Evolutionary conservation across 2,888 invertebrate genomes (phyloP).

Genomic region (Platerodrilus igneus): DNA sequence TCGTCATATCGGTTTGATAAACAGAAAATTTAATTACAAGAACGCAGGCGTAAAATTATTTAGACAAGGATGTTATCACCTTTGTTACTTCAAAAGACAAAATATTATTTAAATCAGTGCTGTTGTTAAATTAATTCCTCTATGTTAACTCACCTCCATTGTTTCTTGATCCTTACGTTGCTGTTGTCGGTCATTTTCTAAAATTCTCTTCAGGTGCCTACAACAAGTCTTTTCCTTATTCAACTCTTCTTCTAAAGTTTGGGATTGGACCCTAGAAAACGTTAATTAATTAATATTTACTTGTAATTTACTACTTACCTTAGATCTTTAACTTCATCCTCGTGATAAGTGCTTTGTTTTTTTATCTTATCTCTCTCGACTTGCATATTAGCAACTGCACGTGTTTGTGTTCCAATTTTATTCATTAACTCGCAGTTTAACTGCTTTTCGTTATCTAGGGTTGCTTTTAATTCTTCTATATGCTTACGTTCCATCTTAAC

Average conservation of each 20-base stretch:
- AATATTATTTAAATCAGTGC: too few relatives aligned
- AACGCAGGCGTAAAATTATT: too few relatives aligned
- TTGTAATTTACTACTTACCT: slow-evolving; percentile 18
- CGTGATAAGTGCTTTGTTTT: slow-evolving; percentile 27
- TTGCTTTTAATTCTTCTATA: slow-evolving; percentile 28
- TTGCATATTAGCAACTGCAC: slow-evolving; percentile 30
- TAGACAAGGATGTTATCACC: too few relatives aligned
- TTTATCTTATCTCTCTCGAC: slow-evolving; percentile 31
- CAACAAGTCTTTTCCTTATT: too few relatives aligned
- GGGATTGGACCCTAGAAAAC: too few relatives aligned
- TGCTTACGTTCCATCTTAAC: slow-evolving; percentile 29
- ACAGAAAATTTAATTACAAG: too few relatives aligned
- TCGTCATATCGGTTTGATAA: too few relatives aligned
- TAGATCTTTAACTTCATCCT: slow-evolving; percentile 28
- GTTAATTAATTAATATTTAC: too few relatives aligned
- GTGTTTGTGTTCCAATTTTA: slow-evolving; percentile 26
- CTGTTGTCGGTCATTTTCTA: slow-evolving; percentile 29
- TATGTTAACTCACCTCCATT: slow-evolving; percentile 21
- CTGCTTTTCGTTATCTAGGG: slow-evolving; percentile 28
- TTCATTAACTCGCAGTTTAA: slow-evolving; percentile 29
- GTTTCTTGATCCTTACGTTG: slow-evolving; percentile 21
- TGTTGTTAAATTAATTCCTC: too few relatives aligned
- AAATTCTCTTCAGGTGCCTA: too few relatives aligned
- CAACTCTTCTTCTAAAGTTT: too few relatives aligned
- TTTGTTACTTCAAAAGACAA: too few relatives aligned